phyloP scores from a whole-genome alignment of 2,888 invertebrate species.

The Dysmachus trigonus region DNA sequence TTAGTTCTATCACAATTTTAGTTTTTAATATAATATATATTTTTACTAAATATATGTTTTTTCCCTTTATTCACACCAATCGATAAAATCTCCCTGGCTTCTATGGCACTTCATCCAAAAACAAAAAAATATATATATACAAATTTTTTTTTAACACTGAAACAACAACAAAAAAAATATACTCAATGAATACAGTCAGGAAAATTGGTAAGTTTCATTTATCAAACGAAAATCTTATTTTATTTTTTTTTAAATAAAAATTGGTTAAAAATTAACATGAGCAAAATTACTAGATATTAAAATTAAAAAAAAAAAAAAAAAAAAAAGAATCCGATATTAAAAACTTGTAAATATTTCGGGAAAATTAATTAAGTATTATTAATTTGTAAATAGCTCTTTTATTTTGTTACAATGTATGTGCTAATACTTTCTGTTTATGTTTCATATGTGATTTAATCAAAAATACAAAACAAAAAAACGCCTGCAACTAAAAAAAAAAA shows the following conservation, averaged over 20 bases:
- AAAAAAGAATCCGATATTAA: background rate
- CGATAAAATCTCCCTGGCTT: background rate
- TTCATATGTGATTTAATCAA: background rate
- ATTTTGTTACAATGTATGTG: background rate
- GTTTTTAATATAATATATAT: background rate
- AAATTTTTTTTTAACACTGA: background rate
- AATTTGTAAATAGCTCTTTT: background rate
- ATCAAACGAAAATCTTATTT: background rate
- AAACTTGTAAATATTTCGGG: background rate
- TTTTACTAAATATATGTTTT: background rate
- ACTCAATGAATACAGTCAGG: background rate
- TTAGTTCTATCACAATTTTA: background rate
- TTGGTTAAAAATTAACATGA: background rate
- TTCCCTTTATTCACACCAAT: background rate
- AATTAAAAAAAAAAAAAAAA: too few relatives aligned
- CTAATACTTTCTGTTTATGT: background rate
- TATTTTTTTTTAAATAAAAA: too few relatives aligned
- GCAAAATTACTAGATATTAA: background rate
- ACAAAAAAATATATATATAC: background rate
- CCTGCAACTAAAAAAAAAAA: background rate
- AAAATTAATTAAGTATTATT: background rate
- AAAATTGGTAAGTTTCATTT: conserved; percentile 11
- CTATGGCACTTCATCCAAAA: background rate
- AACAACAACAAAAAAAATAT: background rate
- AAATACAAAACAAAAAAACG: background rate